Evolutionary conservation across 2,888 invertebrate genomes (phyloP), one percentile per base, ranked within the genome.

Genomic region (Xylocampa areola): DNA sequence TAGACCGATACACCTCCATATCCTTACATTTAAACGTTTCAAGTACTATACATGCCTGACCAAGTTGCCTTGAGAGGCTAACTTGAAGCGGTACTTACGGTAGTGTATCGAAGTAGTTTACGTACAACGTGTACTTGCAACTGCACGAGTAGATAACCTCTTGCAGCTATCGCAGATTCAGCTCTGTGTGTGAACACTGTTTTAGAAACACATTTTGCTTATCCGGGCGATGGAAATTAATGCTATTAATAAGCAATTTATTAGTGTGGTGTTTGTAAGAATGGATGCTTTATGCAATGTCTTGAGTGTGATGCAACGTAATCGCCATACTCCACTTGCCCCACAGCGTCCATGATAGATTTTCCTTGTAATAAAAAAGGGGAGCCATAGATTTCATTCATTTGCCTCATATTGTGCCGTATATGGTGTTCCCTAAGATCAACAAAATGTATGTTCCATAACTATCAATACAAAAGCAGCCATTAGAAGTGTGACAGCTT

Each of bases 121-220:
- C 64, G 63, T 19, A 35, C 33, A 32, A 11, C 33, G 7, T 54
- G 45, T 49, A 47, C 47, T 55, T 45, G 39, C 30, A 14, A 50
- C 37, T 69, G 49, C 50, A 13, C 36, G 69, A 43, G 45, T 63
- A 65, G 64, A 69, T 65, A 63, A 54, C 44, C 8, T 32, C 64
- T 41, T 40, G 48, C 6, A 36, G 65, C 43, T 69, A 63, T 69
- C 36, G 32, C 25, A 41, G 16, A 41, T 40, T 41, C 11, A 5
- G 36, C 41, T 23, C 49, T 53, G 37, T 53, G 45, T 68, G 29
- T 49, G 40, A 61, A 37, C 49, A 36, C 40, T 7, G 32, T 29
- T 54, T 62, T 29, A 49, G 48, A 21, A 37, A 60, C 37, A 48
- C 43, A 41, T 49, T 44, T 45, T 68, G 69, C 48, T 36, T 40